Conservation (phyloP, 2,888 invertebrate species). For the Orthosia cruda region DNA sequence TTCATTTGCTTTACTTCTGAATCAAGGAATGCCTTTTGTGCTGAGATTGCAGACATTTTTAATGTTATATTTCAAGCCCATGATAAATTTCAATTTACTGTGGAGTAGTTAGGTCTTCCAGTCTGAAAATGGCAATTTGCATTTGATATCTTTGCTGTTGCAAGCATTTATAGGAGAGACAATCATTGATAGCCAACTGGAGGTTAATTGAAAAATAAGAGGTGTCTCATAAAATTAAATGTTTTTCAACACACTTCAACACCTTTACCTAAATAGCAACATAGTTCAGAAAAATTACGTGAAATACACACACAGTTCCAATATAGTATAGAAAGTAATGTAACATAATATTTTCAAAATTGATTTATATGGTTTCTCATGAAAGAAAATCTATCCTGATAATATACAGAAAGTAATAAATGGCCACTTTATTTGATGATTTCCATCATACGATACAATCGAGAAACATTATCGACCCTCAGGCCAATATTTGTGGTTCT, state of each 20-base stretch:
- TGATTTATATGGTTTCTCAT: slow-evolving; percentile 24
- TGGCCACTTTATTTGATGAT: slow-evolving; percentile 50
- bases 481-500: slow-evolving; percentile 15
- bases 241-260: not conserved
- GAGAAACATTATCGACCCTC: slow-evolving; percentile 21
- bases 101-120: no score
- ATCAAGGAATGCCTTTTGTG: slow-evolving; percentile 1
- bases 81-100: no score
- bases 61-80: slow-evolving; percentile 7
- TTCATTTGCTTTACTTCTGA: slow-evolving; percentile 5
- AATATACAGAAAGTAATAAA: slow-evolving; percentile 37
- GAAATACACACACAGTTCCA: not conserved
- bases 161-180: not conserved
- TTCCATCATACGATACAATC: slow-evolving; percentile 34
- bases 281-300: not conserved
- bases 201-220: not conserved
- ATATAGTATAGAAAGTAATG: not conserved
- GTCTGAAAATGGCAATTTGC: not conserved
- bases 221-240: not conserved
- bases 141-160: not conserved
- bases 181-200: not conserved
- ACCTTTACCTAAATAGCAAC: not conserved
- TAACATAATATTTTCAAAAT: not conserved
- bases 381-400: slow-evolving; percentile 23
- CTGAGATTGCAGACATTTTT: not conserved